Percentiles rank a stretch among this genome's conserved stretches.
Conservation (phyloP, 2,888 invertebrate species). For the Stictocephala bisonia region DNA sequence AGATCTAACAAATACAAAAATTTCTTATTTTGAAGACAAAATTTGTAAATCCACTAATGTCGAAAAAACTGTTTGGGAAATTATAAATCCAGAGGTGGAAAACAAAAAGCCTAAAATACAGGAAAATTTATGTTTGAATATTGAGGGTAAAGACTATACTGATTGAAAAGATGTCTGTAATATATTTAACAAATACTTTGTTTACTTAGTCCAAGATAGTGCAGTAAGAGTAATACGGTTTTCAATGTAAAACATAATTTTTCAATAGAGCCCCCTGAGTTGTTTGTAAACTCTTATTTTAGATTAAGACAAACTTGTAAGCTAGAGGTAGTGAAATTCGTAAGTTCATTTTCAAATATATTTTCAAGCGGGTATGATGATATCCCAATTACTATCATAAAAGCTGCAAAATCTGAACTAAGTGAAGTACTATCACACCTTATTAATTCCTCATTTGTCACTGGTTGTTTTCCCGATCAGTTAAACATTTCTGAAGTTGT, state of each 20-base stretch:
- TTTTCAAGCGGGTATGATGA: slow-evolving; percentile 18
- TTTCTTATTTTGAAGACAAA: background rate
- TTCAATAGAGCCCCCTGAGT: no score
- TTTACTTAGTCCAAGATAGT: slow-evolving; percentile 3
- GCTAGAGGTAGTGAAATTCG: background rate
- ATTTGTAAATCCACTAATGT: background rate
- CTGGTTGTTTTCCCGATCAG: slow-evolving; percentile 1
- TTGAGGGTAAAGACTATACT: background rate
- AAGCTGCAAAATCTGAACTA: no score
- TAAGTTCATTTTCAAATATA: slow-evolving; percentile 8
- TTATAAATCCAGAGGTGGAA: slow-evolving; percentile 8
- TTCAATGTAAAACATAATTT: no score
- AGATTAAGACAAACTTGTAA: no score
- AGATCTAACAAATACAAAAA: background rate
- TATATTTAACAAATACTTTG: background rate
- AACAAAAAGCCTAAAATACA: no score
- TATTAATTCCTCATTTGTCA: background rate
- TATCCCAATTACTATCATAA: background rate
- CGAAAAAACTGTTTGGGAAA: slow-evolving; percentile 13
- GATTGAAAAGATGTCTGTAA: slow-evolving; percentile 2
- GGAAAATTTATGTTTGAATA: background rate
- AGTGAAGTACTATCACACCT: background rate
- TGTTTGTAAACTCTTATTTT: no score
- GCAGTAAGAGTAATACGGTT: background rate
- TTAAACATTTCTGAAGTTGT: background rate